Percentiles rank a stretch among this genome's conserved stretches.
These are phyloP conservation scores for Egretta garzetta DNA, from an alignment of 2,113 vertebrate species.

Conservation along the genomic window DNA sequence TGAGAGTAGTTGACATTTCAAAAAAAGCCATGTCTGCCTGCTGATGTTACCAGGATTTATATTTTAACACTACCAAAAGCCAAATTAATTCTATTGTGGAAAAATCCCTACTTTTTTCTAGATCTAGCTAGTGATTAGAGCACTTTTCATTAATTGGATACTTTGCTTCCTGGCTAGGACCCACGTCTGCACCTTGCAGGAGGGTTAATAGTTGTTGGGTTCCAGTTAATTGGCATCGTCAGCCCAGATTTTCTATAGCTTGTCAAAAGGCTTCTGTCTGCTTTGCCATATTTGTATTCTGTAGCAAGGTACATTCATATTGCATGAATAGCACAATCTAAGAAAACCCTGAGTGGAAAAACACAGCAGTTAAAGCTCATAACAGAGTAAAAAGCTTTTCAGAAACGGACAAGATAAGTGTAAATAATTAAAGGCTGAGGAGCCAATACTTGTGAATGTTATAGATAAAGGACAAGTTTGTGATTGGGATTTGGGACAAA, in stretches of 20 bases:
- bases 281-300: neutral
- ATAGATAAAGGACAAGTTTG: neutral
- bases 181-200: neutral
- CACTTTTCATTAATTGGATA: neutral
- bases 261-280: neutral
- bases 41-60: neutral
- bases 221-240: neutral
- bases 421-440: neutral
- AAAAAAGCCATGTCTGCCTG: neutral
- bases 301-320: neutral
- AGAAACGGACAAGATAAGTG: neutral
- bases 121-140: neutral
- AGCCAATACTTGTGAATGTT: neutral
- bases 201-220: neutral
- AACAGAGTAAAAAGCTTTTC: neutral
- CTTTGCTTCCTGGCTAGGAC: neutral
- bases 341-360: neutral
- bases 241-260: neutral
- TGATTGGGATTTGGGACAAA: neutral
- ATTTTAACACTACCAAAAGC: neutral
- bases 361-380: neutral
- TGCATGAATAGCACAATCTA: neutral
- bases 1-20: neutral
- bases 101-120: neutral
- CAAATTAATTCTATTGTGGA: neutral